phyloP scores from a whole-genome alignment of 2,797 vertebrate species.

The Propithecus perrieri region DNA sequence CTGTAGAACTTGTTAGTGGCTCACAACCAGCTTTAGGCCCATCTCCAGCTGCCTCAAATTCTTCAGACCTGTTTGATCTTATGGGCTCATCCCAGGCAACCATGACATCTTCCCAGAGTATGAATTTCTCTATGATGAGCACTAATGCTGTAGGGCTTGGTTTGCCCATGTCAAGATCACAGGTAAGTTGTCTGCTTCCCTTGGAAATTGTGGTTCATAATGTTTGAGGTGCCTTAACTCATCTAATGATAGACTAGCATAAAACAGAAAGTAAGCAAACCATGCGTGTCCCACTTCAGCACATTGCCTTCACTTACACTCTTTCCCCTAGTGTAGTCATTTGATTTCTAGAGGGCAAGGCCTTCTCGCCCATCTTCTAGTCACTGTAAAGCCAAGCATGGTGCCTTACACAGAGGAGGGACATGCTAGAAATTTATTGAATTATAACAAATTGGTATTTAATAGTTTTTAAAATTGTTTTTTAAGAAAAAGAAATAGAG shows the following conservation, averaged over 20 bases:
- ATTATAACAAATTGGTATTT: not conserved
- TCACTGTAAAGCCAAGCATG: not conserved
- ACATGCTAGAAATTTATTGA: not conserved
- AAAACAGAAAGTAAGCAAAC: not conserved
- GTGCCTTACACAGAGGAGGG: not conserved
- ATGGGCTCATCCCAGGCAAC: constrained; percentile 92
- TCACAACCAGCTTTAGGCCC: constrained; percentile 83
- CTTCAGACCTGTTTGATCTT: constrained; percentile 94
- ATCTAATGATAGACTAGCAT: not conserved
- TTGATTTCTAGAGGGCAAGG: not conserved
- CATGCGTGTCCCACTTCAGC: not conserved
- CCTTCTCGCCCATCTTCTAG: not conserved
- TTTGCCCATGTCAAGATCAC: constrained; percentile 92
- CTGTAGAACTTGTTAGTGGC: constrained; percentile 87
- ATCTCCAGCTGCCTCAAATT: constrained; percentile 84
- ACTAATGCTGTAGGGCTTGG: constrained; percentile 87
- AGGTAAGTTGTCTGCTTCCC: constrained; percentile 86
- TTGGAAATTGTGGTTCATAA: not conserved
- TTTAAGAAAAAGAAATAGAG: not conserved
- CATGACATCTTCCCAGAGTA: constrained; percentile 94
- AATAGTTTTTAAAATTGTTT: not conserved
- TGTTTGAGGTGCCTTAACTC: not conserved
- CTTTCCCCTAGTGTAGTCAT: not conserved
- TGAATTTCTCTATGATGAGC: constrained; percentile 95
- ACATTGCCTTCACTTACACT: not conserved